phyloP scores from a whole-genome alignment of 2,888 invertebrate species.

The Deladenus siricidicola region DNA sequence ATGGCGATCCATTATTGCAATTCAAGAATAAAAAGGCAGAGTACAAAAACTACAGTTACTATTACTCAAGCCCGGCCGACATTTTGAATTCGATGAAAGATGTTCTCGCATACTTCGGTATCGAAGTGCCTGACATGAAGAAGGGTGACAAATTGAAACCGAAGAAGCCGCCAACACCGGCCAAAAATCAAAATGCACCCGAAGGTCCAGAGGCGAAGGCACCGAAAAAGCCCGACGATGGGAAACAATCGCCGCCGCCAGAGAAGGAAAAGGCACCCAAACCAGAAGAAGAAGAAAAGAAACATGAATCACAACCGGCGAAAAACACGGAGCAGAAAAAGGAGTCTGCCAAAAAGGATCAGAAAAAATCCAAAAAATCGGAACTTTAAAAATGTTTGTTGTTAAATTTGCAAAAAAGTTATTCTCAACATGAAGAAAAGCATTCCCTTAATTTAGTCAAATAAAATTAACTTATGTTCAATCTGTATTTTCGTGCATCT shows the following conservation, averaged over 20 bases:
- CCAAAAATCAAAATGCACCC: not conserved
- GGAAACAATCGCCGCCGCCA: constrained; percentile 36
- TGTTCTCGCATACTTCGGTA: constrained; percentile 43
- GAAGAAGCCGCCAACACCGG: constrained; percentile 25
- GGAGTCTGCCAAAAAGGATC: constrained; percentile 25
- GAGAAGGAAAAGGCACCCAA: constrained; percentile 23
- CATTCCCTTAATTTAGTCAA: too few species aligned
- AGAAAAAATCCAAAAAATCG: constrained; percentile 28
- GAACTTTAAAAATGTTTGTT: constrained; percentile 13
- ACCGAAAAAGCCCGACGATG: constrained; percentile 41
- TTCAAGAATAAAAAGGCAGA: constrained; percentile 53
- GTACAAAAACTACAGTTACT: constrained; percentile 53
- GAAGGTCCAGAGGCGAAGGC: constrained; percentile 39
- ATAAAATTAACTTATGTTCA: too few species aligned
- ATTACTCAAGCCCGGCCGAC: constrained; percentile 52
- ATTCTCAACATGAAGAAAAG: too few species aligned
- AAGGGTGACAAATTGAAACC: constrained; percentile 50
- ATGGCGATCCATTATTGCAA: constrained; percentile 46
- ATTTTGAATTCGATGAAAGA: constrained; percentile 52
- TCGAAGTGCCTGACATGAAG: constrained; percentile 46
- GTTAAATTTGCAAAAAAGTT: too few species aligned
- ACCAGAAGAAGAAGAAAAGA: constrained; percentile 30
- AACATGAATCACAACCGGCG: constrained; percentile 27
- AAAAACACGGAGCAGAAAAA: constrained; percentile 32
- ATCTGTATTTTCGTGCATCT: too few species aligned